phyloP scores from a whole-genome alignment of 2,113 vertebrate genomes.

The Hyperopisus bebe region DNA sequence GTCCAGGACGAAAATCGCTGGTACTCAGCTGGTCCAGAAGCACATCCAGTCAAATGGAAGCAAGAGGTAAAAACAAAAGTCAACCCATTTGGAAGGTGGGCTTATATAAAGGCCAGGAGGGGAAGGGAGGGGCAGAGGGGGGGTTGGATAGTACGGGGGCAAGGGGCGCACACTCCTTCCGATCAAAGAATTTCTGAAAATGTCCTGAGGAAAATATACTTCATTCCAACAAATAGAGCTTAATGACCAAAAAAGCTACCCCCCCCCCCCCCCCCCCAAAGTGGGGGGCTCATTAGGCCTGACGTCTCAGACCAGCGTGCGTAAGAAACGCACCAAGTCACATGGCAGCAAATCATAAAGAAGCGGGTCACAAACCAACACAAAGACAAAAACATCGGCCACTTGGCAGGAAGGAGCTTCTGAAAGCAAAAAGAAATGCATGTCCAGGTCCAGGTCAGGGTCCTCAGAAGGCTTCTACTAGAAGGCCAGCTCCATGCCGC shows the following conservation, averaged over 20 bases:
- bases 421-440: constrained; percentile 33
- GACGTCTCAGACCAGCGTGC: background rate
- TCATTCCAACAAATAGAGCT: constrained; percentile 49
- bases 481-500: constrained; percentile 23
- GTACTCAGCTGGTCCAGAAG: constrained; percentile 23
- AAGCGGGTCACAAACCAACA: constrained; percentile 47
- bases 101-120: constrained; percentile 9
- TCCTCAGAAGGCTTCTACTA: constrained; percentile 46
- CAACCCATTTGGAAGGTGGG: background rate
- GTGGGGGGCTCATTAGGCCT: background rate
- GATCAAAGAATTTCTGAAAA: constrained; percentile 61
- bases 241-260: constrained; percentile 37
- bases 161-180: constrained; percentile 37
- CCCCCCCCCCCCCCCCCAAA: constrained; percentile 30
- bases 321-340: constrained; percentile 44
- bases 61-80: constrained; percentile 15
- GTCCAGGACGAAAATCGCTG: constrained; percentile 16
- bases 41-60: constrained; percentile 25
- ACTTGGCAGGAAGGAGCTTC: constrained; percentile 46
- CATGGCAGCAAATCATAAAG: constrained; percentile 53
- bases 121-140: background rate
- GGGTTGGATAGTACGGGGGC: background rate
- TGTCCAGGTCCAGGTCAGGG: constrained; percentile 38
- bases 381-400: constrained; percentile 39
- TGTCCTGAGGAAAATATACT: constrained; percentile 58